Evolutionary conservation across 2,797 vertebrate species (phyloP).

Genomic region (Sphenodon punctatus): DNA sequence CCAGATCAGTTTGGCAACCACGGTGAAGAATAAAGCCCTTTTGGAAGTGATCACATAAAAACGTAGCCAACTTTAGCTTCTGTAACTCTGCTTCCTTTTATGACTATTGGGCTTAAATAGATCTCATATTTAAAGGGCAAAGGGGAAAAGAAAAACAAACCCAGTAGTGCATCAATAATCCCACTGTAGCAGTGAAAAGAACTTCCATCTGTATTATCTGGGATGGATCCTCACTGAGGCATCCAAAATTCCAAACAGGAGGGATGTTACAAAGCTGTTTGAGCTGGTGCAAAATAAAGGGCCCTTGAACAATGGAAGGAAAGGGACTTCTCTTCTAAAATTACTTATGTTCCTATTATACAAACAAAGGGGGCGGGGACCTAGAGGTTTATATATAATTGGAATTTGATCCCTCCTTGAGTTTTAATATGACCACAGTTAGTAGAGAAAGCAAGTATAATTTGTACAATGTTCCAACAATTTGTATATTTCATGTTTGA

Average conservation of each 20-base stretch:
- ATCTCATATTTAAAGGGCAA: conserved; percentile 36
- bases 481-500: neutral
- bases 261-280: conserved; percentile 20
- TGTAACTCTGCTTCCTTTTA: conserved; percentile 38
- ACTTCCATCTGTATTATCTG: conserved; percentile 46
- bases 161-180: conserved; percentile 33
- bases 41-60: conserved; percentile 23
- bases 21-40: neutral
- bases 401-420: neutral
- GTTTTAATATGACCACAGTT: neutral
- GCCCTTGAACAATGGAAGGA: conserved; percentile 37
- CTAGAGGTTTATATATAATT: neutral
- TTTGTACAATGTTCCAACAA: neutral
- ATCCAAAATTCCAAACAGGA: conserved; percentile 15
- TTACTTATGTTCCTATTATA: conserved; percentile 15
- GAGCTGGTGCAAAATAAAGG: conserved; percentile 35
- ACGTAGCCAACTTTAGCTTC: neutral
- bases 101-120: neutral
- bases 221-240: conserved; percentile 52
- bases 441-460: neutral
- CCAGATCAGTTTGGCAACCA: no score
- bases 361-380: no score
- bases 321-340: conserved; percentile 17
- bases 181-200: conserved; percentile 41
- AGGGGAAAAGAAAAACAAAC: neutral